Percentiles rank a stretch among this genome's conserved stretches.
phyloP scores from a whole-genome alignment of 2,797 vertebrate species.

The Enoplosus armatus region DNA sequence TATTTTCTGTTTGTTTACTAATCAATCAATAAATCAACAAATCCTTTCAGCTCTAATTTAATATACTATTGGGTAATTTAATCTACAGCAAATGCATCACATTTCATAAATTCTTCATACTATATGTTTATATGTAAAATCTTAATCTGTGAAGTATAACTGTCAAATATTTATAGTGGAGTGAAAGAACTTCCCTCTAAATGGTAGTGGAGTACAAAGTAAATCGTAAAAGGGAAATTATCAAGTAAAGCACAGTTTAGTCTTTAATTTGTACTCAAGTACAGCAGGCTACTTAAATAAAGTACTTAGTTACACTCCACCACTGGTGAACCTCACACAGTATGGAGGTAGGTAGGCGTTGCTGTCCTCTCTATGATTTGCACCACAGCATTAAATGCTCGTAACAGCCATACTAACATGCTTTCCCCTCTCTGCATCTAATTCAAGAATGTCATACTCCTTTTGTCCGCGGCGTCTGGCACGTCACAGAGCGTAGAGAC shows the following conservation, averaged over 20 bases:
- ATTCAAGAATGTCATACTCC: slow-evolving; percentile 51
- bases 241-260: neutral
- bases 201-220: neutral
- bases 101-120: neutral
- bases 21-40: neutral
- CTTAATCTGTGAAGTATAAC: neutral
- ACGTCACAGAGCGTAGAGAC: slow-evolving; percentile 39
- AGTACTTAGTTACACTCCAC: neutral
- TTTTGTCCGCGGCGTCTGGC: slow-evolving; percentile 47
- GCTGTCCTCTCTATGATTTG: slow-evolving; percentile 8
- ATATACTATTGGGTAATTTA: neutral
- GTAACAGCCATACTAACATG: slow-evolving; percentile 32
- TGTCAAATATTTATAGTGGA: neutral
- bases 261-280: neutral
- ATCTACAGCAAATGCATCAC: neutral
- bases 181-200: neutral
- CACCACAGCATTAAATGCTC: slow-evolving; percentile 11
- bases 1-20: neutral
- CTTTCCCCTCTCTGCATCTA: slow-evolving; percentile 33
- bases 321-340: neutral
- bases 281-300: neutral
- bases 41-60: neutral
- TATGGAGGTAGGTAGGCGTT: neutral
- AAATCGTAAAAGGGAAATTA: neutral
- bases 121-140: neutral